These are phyloP conservation scores for Drosophila littoralis DNA, from an alignment of 1,140 invertebrate genomes.

Conservation along the genomic window DNA sequence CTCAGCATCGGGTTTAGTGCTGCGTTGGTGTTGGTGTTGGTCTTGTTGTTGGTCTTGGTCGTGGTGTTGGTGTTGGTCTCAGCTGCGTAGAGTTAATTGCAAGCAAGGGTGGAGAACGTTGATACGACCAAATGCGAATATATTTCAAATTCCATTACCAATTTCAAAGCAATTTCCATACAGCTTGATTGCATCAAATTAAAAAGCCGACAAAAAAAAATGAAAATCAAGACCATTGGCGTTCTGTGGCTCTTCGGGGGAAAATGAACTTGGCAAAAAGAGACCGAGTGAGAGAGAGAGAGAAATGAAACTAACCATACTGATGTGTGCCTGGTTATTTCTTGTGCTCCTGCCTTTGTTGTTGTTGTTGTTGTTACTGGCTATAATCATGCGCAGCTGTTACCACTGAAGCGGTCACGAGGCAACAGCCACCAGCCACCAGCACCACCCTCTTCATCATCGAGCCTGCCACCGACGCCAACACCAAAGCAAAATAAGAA, in stretches of 20 bases:
- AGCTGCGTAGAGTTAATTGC: slow-evolving; percentile 49
- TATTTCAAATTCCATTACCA: slow-evolving; percentile 64
- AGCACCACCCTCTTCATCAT: slow-evolving; percentile 10
- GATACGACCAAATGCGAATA: slow-evolving; percentile 44
- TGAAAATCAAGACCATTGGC: slow-evolving; percentile 46
- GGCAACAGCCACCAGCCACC: not conserved
- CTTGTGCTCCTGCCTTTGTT: not conserved
- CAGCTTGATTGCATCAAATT: slow-evolving; percentile 63
- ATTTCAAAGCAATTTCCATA: slow-evolving; percentile 70
- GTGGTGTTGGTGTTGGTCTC: slow-evolving; percentile 25
- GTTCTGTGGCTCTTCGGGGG: not conserved
- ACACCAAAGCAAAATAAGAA: slow-evolving; percentile 14
- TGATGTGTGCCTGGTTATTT: slow-evolving; percentile 27
- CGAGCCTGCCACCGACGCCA: not conserved
- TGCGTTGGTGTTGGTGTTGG: slow-evolving; percentile 4
- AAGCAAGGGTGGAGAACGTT: slow-evolving; percentile 39
- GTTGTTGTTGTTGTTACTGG: slow-evolving; percentile 27
- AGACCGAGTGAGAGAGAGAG: not conserved
- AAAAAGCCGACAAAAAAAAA: slow-evolving; percentile 56
- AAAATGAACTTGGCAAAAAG: slow-evolving; percentile 33
- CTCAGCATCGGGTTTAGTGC: not conserved
- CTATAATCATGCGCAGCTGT: slow-evolving; percentile 62
- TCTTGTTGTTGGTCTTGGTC: slow-evolving; percentile 18
- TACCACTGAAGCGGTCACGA: slow-evolving; percentile 23
- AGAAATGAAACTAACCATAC: slow-evolving; percentile 16